These are phyloP conservation scores for Heliconius nattereri DNA, from an alignment of 1,140 invertebrate genomes.

Conservation along the genomic window DNA sequence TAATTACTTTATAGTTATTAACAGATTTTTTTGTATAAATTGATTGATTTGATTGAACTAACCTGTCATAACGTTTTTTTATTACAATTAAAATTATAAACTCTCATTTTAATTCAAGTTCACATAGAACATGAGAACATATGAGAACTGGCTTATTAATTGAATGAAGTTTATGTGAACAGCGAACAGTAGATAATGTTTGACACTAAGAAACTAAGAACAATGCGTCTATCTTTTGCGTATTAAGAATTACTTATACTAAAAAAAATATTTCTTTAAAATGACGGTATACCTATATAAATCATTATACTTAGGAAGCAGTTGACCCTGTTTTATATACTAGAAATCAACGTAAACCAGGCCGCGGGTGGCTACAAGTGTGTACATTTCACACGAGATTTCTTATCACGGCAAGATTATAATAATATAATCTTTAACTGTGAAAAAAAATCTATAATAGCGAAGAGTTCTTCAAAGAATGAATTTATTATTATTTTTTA, in stretches of 20 bases:
- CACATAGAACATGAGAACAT: not conserved
- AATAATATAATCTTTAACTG: slow-evolving; percentile 14
- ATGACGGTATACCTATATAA: not conserved
- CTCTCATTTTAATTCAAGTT: not conserved
- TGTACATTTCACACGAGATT: slow-evolving; percentile 29
- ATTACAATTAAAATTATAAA: too few species aligned
- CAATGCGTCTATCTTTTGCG: not conserved
- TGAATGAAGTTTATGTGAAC: not conserved
- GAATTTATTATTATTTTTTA: not conserved
- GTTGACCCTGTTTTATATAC: slow-evolving; percentile 24
- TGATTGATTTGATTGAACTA: too few species aligned
- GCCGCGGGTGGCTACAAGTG: slow-evolving; percentile 16
- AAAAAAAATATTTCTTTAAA: not conserved
- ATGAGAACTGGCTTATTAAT: not conserved
- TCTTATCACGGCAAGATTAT: slow-evolving; percentile 27
- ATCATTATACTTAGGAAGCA: slow-evolving; percentile 1
- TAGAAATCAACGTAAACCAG: slow-evolving; percentile 28
- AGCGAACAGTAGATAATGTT: not conserved
- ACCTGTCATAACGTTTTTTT: too few species aligned
- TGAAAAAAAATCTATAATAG: slow-evolving; percentile 14
- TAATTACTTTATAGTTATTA: too few species aligned
- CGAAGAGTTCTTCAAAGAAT: not conserved
- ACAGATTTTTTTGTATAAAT: too few species aligned
- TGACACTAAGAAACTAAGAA: not conserved
- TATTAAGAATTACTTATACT: not conserved